Base-by-base conservation (phyloP, 2,113 vertebrate genomes). In the Isurus oxyrinchus region DNA sequence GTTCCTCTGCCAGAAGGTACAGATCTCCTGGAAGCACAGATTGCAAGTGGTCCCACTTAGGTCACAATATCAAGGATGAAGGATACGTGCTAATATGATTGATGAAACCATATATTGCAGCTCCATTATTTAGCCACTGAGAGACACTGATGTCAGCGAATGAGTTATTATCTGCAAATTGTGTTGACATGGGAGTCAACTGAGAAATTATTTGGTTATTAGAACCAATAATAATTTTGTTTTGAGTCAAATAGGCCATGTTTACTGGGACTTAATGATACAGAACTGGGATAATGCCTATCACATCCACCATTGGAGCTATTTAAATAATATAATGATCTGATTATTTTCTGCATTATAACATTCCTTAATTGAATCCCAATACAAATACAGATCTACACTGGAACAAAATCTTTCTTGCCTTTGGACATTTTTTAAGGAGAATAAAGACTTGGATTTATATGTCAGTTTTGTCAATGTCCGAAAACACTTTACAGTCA, bases 231-330 rank as follows among this genome's bases (percentile, higher is more conserved):
- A 91, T 61, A 91, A 91, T 61, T 91, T 91, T 61, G 57, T 40
- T 91, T 91, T 61, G 55, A 91, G 35, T 90, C 87, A 90, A 90
- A 90, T 90, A 55, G 31, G 61, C 35, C 88, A 91, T 91, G 88
- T 27, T 35, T 61, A 57, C 57, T 5, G 59, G 61, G 31, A 91
- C 55, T 61, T 91, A 61, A 91, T 91, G 88, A 91, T 61, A 61
- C 88, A 61, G 13, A 91, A 91, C 31, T 91, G 57, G 13, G 31
- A 91, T 61, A 91, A 91, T 61, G 57, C 13, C 27, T 13, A n/a
- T 21, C 88, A 91, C 13, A n/a, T 31, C 57, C 88, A 55, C 87
- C 59, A 31, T 19, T 19, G 31, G 57, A 91, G 35, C 13, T 81
- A 81, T 81, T 91, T 61, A 91, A 91, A 61, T 91, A 57, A 61